Evolutionary conservation across 35 echinoderm and acorn worm genomes (phyloP).

Genomic region (Strongylocentrotus purpuratus): DNA sequence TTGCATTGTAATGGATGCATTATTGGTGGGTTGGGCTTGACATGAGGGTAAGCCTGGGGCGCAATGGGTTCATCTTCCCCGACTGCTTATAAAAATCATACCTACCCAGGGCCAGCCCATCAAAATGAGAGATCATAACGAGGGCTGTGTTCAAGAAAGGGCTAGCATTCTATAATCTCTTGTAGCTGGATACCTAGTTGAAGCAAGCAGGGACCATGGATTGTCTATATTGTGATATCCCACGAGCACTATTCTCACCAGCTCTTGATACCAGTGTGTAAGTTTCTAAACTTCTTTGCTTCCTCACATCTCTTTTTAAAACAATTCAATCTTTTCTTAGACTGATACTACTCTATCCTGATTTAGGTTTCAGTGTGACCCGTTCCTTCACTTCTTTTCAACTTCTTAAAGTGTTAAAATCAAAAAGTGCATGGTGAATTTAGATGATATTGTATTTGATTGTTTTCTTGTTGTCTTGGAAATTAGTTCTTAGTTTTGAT

Average conservation of each 20-base stretch:
- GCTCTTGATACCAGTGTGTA: conserved; percentile 51
- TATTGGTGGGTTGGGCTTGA: conserved; percentile 32
- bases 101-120: conserved; percentile 1
- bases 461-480: background rate
- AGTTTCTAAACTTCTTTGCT: background rate
- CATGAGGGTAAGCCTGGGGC: background rate
- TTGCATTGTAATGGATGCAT: conserved; percentile 53
- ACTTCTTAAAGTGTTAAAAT: background rate
- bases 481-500: background rate
- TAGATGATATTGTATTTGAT: background rate
- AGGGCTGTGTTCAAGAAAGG: background rate
- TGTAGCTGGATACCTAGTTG: background rate
- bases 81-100: conserved; percentile 37
- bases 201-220: background rate
- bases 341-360: background rate
- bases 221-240: conserved; percentile 48
- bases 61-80: background rate
- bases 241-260: conserved; percentile 36
- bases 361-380: background rate
- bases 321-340: background rate
- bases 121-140: conserved; percentile 47
- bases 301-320: background rate
- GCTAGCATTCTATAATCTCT: background rate
- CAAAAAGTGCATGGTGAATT: background rate
- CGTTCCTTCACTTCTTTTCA: background rate